Evolutionary conservation across 2,797 vertebrate genomes (phyloP).

Genomic region (Morelia viridis): DNA sequence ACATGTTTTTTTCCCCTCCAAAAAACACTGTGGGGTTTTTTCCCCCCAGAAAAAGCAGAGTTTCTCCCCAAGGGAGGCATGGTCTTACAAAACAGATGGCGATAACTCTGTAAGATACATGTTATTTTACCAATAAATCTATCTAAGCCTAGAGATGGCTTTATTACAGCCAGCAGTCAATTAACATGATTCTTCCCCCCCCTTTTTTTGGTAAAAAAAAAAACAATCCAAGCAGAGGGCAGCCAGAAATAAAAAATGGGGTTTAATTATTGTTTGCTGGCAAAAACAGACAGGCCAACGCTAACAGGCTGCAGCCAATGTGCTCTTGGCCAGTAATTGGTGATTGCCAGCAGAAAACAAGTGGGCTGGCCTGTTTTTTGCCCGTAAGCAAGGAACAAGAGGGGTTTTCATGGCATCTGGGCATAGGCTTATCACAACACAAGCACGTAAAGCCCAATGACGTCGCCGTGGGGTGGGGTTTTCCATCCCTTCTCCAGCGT

Average conservation of each 20-base stretch:
- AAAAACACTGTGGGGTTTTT: too few relatives aligned
- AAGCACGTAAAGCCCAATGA: background rate
- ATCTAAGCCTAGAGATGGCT: background rate
- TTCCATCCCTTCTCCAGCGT: background rate
- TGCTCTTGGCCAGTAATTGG: background rate
- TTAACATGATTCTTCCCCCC: background rate
- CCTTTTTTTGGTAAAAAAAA: background rate
- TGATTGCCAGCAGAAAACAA: background rate
- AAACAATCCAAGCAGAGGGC: background rate
- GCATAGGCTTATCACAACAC: background rate
- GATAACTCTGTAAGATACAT: background rate
- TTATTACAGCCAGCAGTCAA: background rate
- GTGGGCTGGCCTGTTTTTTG: background rate
- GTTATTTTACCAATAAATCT: background rate
- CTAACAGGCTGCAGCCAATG: background rate
- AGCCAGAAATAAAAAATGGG: background rate
- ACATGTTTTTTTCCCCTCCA: background rate
- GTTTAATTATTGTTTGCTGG: background rate
- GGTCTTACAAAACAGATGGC: background rate
- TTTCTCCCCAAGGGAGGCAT: background rate
- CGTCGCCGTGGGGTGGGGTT: background rate
- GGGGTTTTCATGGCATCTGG: background rate
- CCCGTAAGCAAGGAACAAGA: background rate
- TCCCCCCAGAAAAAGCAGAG: background rate
- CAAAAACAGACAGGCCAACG: background rate